These are phyloP conservation scores for Dasyornis broadbenti DNA, from an alignment of 2,113 vertebrate genomes.

Conservation along the genomic window DNA sequence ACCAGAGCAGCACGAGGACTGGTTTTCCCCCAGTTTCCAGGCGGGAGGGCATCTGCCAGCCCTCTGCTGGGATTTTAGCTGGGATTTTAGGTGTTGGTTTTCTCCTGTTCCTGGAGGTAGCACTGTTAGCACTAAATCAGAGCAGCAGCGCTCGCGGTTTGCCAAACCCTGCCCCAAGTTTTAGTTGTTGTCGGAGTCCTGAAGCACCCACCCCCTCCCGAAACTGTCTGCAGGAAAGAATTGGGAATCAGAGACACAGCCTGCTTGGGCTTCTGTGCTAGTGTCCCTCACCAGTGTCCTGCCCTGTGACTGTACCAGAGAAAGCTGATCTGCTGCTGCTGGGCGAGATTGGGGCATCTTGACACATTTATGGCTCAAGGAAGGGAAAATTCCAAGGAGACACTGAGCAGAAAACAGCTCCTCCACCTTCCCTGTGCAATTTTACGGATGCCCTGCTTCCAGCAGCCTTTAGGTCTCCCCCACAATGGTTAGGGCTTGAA, in stretches of 20 bases:
- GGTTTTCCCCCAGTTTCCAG: not conserved
- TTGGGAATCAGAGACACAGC: not conserved
- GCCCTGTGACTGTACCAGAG: not conserved
- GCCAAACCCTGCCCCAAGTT: not conserved
- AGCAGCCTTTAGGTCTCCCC: not conserved
- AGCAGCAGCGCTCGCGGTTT: not conserved
- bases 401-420: not conserved
- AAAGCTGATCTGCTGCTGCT: not conserved
- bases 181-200: not conserved
- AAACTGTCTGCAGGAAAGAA: not conserved
- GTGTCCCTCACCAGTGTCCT: not conserved
- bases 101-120: not conserved
- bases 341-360: not conserved
- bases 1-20: not conserved
- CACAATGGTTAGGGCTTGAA: not conserved
- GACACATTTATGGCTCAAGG: not conserved
- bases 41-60: not conserved
- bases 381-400: not conserved
- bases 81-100: not conserved
- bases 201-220: not conserved
- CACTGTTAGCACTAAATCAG: not conserved
- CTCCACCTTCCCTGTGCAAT: not conserved
- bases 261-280: not conserved
- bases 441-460: not conserved
- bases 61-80: not conserved